phyloP scores from a whole-genome alignment of 1,140 invertebrate species.

The Cotesia typhae region DNA sequence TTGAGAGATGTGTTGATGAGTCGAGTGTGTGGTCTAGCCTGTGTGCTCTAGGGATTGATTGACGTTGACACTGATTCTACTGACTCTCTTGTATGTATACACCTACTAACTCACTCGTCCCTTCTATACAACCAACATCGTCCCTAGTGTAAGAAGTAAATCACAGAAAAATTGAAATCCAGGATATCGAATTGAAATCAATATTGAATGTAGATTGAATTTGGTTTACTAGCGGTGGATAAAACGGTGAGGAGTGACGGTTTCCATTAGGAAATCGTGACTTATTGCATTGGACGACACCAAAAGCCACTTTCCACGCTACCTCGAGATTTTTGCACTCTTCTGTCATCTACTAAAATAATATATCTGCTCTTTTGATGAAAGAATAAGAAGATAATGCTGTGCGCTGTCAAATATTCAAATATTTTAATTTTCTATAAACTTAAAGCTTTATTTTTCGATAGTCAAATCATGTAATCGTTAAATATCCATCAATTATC shows the following conservation, averaged over 20 bases:
- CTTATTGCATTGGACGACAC: constrained; percentile 53
- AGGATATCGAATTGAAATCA: constrained; percentile 61
- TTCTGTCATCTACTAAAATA: not conserved
- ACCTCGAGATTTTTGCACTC: constrained; percentile 20
- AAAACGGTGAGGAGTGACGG: constrained; percentile 47
- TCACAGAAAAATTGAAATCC: constrained; percentile 58
- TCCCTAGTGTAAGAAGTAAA: constrained; percentile 55
- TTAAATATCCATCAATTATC: no score
- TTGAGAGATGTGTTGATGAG: not conserved
- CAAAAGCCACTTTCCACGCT: constrained; percentile 53
- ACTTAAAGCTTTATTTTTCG: no score
- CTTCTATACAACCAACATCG: not conserved
- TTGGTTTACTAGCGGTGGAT: constrained; percentile 40
- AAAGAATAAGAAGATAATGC: no score
- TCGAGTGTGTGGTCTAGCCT: constrained; percentile 1
- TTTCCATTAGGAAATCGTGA: constrained; percentile 57
- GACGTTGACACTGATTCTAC: constrained; percentile 10
- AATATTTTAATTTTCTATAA: no score
- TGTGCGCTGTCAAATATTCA: no score
- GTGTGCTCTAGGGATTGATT: constrained; percentile 20
- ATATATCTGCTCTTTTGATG: not conserved
- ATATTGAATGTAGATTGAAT: constrained; percentile 63
- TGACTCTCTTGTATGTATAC: constrained; percentile 7
- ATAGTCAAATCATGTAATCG: no score
- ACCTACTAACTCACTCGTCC: not conserved